Conservation (phyloP, 2,888 invertebrate genomes). For the Petrolisthes manimaculis region DNA sequence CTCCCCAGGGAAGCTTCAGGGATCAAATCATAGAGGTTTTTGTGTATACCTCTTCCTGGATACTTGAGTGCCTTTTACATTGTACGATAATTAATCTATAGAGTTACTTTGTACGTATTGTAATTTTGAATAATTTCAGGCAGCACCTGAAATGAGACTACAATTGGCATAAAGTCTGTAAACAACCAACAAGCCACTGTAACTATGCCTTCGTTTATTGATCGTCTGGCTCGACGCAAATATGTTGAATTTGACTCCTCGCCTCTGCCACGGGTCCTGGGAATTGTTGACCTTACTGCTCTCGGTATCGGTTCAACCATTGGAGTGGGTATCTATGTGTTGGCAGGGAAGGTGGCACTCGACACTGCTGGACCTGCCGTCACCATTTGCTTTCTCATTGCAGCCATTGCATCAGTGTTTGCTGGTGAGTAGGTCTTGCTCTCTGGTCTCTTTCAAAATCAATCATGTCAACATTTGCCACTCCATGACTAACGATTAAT, state of each 20-base stretch:
- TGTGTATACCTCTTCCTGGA: no score
- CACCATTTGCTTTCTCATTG: constrained; percentile 89
- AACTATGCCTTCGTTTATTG: constrained; percentile 3
- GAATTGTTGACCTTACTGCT: constrained; percentile 86
- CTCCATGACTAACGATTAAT: neutral
- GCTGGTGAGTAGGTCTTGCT: constrained; percentile 77
- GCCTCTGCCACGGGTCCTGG: constrained; percentile 80
- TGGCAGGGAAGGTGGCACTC: constrained; percentile 90
- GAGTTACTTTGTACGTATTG: no score
- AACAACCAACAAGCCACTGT: no score
- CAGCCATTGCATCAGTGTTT: constrained; percentile 91
- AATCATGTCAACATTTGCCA: neutral
- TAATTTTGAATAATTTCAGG: no score
- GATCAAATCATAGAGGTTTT: no score
- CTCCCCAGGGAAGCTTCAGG: no score
- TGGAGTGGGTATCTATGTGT: constrained; percentile 93
- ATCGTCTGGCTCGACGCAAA: constrained; percentile 49
- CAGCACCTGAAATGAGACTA: no score
- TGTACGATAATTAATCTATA: no score
- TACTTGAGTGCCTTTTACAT: no score
- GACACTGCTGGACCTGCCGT: constrained; percentile 91
- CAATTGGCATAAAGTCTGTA: no score
- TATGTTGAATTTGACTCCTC: constrained; percentile 36
- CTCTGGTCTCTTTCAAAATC: no score
- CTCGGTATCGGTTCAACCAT: constrained; percentile 89